Conservation (phyloP, 2,113 vertebrate genomes). For the Melanocharis versteri region DNA sequence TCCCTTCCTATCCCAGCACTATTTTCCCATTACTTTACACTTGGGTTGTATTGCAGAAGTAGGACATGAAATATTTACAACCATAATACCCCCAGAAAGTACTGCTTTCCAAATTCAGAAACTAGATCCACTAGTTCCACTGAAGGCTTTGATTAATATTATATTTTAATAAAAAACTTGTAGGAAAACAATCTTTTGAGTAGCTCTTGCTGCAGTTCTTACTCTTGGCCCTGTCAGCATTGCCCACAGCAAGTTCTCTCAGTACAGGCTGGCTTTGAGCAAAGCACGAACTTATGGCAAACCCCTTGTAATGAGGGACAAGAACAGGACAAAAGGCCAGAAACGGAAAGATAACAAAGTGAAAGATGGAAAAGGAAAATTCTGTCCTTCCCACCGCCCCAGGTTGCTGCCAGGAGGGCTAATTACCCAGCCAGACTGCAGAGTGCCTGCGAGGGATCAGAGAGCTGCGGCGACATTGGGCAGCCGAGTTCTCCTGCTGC, state of each 20-base stretch:
- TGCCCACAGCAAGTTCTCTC: background rate
- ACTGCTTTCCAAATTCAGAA: background rate
- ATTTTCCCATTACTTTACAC: background rate
- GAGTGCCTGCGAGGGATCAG: background rate
- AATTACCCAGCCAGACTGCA: fast-evolving
- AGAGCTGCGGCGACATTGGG: fast-evolving
- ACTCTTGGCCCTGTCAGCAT: background rate
- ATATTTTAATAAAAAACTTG: background rate
- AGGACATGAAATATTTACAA: background rate
- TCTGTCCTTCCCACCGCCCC: background rate
- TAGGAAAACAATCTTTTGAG: background rate
- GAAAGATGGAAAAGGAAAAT: background rate
- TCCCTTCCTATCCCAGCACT: background rate
- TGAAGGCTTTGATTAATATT: background rate
- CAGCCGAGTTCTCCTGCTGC: fast-evolving
- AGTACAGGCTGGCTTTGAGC: fast-evolving
- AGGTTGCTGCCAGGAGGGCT: background rate
- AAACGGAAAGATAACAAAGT: background rate
- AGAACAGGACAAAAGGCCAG: background rate
- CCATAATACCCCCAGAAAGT: background rate
- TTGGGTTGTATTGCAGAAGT: background rate
- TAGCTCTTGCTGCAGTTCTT: background rate
- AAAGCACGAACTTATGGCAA: background rate
- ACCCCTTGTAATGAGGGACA: background rate
- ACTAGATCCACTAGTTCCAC: background rate